Conservation (phyloP, 2,888 invertebrate species). For the Aphodius granarius region DNA sequence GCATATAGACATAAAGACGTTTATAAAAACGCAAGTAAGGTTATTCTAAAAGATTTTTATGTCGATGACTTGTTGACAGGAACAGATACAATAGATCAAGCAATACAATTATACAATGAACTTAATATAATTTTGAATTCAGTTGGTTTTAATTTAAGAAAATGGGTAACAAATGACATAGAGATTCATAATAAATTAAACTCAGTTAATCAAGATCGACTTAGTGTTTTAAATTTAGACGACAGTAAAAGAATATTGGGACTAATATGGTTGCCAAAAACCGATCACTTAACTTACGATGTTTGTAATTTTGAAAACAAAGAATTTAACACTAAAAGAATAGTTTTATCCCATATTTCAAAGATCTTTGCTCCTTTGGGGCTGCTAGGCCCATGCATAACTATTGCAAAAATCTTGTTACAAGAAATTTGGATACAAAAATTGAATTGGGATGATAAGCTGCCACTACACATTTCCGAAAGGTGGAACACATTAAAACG, state of each 20-base stretch:
- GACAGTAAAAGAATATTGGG: neutral
- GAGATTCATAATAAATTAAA: too few species aligned
- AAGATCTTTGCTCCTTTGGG: constrained; percentile 25
- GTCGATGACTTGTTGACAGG: constrained; percentile 24
- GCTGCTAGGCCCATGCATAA: constrained; percentile 15
- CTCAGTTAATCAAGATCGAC: too few species aligned
- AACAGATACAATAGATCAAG: neutral
- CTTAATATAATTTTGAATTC: neutral
- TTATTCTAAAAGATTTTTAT: constrained; percentile 19
- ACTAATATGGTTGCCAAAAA: too few species aligned
- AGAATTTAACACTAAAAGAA: constrained; percentile 5
- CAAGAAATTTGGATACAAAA: constrained; percentile 19
- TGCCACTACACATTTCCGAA: neutral
- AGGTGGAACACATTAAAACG: constrained; percentile 8
- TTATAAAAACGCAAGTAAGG: neutral
- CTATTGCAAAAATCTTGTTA: constrained; percentile 38
- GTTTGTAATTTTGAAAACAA: neutral
- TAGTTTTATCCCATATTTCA: constrained; percentile 15
- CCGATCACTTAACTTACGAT: too few species aligned
- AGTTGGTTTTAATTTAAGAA: constrained; percentile 10
- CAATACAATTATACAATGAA: neutral
- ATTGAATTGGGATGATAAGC: constrained; percentile 23
- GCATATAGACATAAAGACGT: constrained; percentile 4
- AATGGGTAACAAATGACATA: too few species aligned
- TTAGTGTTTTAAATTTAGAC: too few species aligned